phyloP scores from a whole-genome alignment of 23 tunicate genomes.

The Halocynthia aurantium region DNA sequence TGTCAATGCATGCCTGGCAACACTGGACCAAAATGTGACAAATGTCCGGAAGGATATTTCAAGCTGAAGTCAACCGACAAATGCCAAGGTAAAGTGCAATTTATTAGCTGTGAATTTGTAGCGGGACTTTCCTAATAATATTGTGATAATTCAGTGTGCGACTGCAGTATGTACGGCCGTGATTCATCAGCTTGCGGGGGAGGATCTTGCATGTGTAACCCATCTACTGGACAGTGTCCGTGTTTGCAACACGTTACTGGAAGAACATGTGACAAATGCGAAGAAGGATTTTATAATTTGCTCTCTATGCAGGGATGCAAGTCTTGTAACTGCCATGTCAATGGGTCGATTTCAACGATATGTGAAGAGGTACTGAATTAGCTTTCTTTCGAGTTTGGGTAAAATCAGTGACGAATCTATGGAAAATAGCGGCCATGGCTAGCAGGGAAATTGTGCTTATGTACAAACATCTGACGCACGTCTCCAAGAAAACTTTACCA shows the following conservation, averaged over 20 bases:
- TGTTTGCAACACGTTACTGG: conserved; percentile 73
- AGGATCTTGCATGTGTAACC: conserved; percentile 22
- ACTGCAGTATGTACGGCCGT: conserved; percentile 28
- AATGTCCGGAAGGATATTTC: background rate
- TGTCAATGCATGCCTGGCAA: conserved; percentile 1
- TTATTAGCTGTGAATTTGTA: too few species aligned
- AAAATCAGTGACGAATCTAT: too few species aligned
- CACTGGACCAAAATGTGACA: conserved; percentile 9
- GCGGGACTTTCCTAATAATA: too few species aligned
- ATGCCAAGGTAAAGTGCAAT: background rate
- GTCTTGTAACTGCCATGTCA: conserved; percentile 54
- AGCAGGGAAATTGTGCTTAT: too few species aligned
- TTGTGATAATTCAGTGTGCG: conserved; percentile 44
- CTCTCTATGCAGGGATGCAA: conserved; percentile 63
- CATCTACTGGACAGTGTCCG: conserved; percentile 44
- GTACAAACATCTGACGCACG: too few species aligned
- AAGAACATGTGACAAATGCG: conserved; percentile 56
- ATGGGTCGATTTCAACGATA: conserved; percentile 54
- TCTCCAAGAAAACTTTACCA: too few species aligned
- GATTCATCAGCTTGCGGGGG: background rate
- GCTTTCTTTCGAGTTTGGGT: too few species aligned
- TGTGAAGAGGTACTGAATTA: conserved; percentile 37
- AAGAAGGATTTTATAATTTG: conserved; percentile 58
- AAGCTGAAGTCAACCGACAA: background rate
- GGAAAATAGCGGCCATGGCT: too few species aligned